Evolutionary conservation across 92 coral and sea anemone genomes (phyloP).

Genomic region (Siderastrea radians): DNA sequence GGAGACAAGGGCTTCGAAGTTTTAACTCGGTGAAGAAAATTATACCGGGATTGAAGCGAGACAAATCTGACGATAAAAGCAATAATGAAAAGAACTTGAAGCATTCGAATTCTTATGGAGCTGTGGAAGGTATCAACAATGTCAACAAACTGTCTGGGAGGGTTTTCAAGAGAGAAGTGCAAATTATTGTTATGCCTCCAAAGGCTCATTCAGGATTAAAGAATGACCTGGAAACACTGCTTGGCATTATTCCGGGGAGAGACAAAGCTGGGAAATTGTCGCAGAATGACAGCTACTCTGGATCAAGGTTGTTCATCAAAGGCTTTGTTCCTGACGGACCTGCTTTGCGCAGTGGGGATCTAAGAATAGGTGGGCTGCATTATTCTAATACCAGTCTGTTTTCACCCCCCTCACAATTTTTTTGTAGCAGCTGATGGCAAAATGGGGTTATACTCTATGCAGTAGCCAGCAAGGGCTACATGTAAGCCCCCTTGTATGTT

Average conservation of each 20-base stretch:
- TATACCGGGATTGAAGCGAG: conserved; percentile 77
- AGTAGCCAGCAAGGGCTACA: too few relatives aligned
- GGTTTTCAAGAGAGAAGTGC: conserved; percentile 78
- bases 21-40: conserved; percentile 86
- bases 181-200: conserved; percentile 90
- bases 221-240: conserved; percentile 88
- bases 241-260: conserved; percentile 96
- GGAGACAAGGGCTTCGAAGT: conserved; percentile 82
- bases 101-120: conserved; percentile 60
- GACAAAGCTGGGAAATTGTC: conserved; percentile 80
- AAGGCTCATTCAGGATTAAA: conserved; percentile 83
- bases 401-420: too few relatives aligned
- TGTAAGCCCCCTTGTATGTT: too few relatives aligned
- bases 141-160: conserved; percentile 58
- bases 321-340: conserved; percentile 99
- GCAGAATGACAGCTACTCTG: conserved; percentile 83
- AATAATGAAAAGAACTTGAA: conserved; percentile 79
- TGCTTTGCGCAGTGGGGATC: conserved; percentile 90
- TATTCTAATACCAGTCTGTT: too few relatives aligned
- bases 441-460: too few relatives aligned
- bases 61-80: conserved; percentile 79
- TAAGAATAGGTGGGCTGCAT: conserved; percentile 85
- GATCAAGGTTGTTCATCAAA: conserved; percentile 84
- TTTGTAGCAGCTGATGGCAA: too few relatives aligned
- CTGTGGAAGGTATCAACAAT: conserved; percentile 62